Base-by-base conservation (phyloP, 92 coral and sea anemone species). In the Paragorgia papillata region DNA sequence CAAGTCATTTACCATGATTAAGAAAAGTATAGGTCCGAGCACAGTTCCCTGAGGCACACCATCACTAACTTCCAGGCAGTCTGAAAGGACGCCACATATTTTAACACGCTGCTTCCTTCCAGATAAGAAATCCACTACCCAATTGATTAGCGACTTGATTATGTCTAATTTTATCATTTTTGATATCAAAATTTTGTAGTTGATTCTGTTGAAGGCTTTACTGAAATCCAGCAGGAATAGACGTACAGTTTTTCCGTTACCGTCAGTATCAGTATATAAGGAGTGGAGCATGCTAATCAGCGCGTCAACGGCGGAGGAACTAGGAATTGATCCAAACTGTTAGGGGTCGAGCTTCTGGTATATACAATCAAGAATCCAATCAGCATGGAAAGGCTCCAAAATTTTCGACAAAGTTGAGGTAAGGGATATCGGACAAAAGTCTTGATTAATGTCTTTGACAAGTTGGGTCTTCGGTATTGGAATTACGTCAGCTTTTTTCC, bases 171-270 rank as follows among this genome's bases (percentile, higher is more conserved):
- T n/a, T n/a, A n/a, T n/a, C n/a, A 51, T 17, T 51, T 51, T 51
- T 6, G 5, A n/a, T 5, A 51, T 5, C n/a, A 51, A 22, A 17
- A 51, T 51, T 5, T 5, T 17, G 17, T 39, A 54, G 21, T 41
- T 54, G 30, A 66, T 41, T 2, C 8, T 26, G 49, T 66, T 30
- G 27, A 66, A 66, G 7, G 73, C 73, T n/a, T 66, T 66, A 26
- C 30, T n/a, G 33, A 31, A 66, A n/a, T 66, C 54, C 5, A 66
- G 34, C 33, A 66, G 2, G 24, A 66, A 29, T 3, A 66, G 27
- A 1, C 56, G 15, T 8, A 66, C 73, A 21, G 53, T 29, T 7
- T 43, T 24, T 9, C 33, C 31, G 26, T 53, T 66, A 12, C 55
- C 53, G 7, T 66, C 56, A 27, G 73, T 66, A 17, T 21, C 54